These are phyloP conservation scores for Tympanuchus pallidicinctus DNA, from an alignment of 2,113 vertebrate genomes.

Conservation along the genomic window DNA sequence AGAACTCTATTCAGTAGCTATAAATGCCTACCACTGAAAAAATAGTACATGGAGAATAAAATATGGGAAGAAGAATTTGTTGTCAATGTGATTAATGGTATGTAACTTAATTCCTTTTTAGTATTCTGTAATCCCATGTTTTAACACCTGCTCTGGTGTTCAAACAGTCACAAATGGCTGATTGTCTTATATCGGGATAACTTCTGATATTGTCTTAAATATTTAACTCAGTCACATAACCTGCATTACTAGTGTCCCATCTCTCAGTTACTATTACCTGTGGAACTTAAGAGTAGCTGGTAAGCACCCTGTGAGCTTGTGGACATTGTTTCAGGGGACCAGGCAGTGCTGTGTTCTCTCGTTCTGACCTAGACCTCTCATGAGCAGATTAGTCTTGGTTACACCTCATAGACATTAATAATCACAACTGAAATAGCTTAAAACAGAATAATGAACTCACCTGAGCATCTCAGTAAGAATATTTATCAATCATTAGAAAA, in stretches of 20 bases:
- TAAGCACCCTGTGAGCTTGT: not conserved
- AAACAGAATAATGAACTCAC: slow-evolving; percentile 26
- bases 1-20: not conserved
- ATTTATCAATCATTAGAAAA: slow-evolving; percentile 46
- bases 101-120: slow-evolving; percentile 11
- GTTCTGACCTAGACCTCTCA: not conserved
- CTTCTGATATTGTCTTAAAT: not conserved
- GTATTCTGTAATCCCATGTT: slow-evolving; percentile 37
- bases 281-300: not conserved
- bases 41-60: not conserved
- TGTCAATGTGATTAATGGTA: slow-evolving; percentile 7
- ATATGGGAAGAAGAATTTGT: not conserved
- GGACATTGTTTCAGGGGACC: not conserved
- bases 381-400: not conserved
- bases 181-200: not conserved
- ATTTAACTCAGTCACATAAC: not conserved
- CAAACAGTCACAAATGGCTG: not conserved
- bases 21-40: not conserved
- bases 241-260: not conserved
- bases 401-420: not conserved
- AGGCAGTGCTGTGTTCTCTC: not conserved
- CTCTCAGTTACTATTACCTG: not conserved
- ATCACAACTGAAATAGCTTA: not conserved
- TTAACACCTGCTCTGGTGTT: not conserved
- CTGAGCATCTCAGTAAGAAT: not conserved